Evolutionary conservation across 2,113 vertebrate genomes (phyloP).

Genomic region (Globicephala melas): DNA sequence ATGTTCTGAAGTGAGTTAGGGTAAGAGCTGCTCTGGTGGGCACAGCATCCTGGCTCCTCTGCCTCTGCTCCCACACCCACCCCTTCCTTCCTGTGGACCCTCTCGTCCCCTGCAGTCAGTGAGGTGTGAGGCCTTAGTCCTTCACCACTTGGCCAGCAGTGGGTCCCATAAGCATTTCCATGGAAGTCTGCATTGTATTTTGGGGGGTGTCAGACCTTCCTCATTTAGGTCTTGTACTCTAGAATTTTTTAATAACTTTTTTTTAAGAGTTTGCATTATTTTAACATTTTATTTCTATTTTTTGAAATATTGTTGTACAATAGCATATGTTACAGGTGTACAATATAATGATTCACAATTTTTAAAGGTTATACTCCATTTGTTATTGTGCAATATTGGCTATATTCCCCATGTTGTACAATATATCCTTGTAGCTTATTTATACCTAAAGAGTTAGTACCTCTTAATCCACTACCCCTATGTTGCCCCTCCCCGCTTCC

Average conservation of each 20-base stretch:
- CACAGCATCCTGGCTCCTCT: neutral
- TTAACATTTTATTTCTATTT: neutral
- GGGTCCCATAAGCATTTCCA: constrained; percentile 53
- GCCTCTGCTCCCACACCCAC: neutral
- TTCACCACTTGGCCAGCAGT: constrained; percentile 58
- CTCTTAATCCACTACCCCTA: neutral
- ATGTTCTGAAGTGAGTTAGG: neutral
- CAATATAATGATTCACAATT: neutral
- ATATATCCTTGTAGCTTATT: neutral
- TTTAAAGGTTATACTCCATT: neutral
- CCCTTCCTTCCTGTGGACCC: neutral
- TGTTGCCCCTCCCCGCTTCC: neutral
- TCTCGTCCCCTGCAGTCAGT: neutral
- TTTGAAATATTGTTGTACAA: neutral
- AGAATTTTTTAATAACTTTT: neutral
- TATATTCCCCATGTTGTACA: neutral
- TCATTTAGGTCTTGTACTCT: neutral
- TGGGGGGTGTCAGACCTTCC: neutral
- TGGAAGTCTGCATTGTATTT: neutral
- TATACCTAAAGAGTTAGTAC: neutral
- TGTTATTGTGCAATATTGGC: neutral
- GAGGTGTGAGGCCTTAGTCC: neutral
- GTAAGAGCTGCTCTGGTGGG: neutral
- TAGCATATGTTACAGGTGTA: neutral
- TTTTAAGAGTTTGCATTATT: neutral